Evolutionary conservation across 2,113 vertebrate genomes (phyloP), one percentile per base, ranked within the genome.

Genomic region (Alaudala cheleensis): DNA sequence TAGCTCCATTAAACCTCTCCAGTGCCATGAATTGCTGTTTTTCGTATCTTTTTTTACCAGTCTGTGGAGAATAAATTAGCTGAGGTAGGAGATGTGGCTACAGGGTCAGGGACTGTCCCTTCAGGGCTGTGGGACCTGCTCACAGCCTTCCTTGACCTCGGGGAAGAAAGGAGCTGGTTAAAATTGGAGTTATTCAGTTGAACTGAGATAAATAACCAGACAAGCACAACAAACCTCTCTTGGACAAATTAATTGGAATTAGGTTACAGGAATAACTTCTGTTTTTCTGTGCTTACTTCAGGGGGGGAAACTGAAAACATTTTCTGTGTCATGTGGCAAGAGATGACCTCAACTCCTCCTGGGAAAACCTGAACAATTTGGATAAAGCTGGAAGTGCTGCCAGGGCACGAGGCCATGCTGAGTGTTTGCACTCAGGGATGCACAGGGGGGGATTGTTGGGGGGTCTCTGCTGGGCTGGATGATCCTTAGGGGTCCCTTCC

Each of bases 341-440:
- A 37, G 19, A n/a, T 45, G 34, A 26, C 20, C 12, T 60, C 1
- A 4, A 2, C 80, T 26, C 21, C 58, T 81, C 34, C 80, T 23
- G 60, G 76, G 29, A 73, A 69, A 60, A 60, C 29, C 33, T 58
- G 69, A 53, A 28, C 8, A 2, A 1, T 34, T 29, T 44, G 60
- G 21, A 29, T 44, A 11, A 73, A 44, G 50, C 60, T 81, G 9
- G 76, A 57, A 23, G 5, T 24, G 70, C 40, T 69, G 44, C 33
- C 5, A 6, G 73, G 54, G 21, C 3, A 1, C 6, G 3, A n/a
- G 37, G 72, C 8, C 1, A 2, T n/a, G 45, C 37, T 34, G 78
- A 24, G 11, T 17, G 17, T 34, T n/a, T 31, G 62, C n/a, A 31
- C 10, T 29, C 51, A 57, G 51, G 50, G 61, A 29, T n/a, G 47